Conservation (phyloP, 1,140 invertebrate species). For the Dreissena rostriformis region DNA sequence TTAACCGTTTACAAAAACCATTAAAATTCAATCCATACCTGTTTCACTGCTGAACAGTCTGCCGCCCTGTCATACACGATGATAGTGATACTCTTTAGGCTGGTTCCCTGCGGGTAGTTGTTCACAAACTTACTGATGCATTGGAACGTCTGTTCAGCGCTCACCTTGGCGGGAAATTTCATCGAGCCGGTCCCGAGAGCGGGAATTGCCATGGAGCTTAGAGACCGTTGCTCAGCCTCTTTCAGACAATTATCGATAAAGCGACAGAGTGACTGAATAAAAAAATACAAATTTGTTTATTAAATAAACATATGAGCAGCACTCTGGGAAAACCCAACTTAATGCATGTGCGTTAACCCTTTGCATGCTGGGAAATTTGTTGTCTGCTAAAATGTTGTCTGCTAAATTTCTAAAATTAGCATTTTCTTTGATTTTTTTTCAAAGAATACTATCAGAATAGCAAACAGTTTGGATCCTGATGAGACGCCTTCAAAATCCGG, state of each 20-base stretch:
- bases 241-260: conserved; percentile 57
- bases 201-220: conserved; percentile 56
- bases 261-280: conserved; percentile 59
- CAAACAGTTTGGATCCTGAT: too few species aligned
- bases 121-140: conserved; percentile 47
- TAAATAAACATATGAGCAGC: too few species aligned
- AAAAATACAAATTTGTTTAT: not conserved
- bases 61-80: not conserved
- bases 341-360: too few species aligned
- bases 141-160: conserved; percentile 33
- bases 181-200: conserved; percentile 59
- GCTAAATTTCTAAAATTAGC: too few species aligned
- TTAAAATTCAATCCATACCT: not conserved
- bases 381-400: too few species aligned
- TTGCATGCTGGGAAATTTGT: too few species aligned
- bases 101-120: too few species aligned
- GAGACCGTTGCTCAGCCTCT: conserved; percentile 36
- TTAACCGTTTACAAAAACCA: too few species aligned
- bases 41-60: not conserved
- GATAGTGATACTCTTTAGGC: not conserved
- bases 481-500: too few species aligned
- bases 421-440: too few species aligned
- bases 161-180: conserved; percentile 51
- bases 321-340: too few species aligned
- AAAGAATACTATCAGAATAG: too few species aligned